Percentiles rank a stretch among this genome's conserved stretches.
Evolutionary conservation across 2,888 invertebrate genomes (phyloP).

Genomic region (Ennomos fuscantarius): DNA sequence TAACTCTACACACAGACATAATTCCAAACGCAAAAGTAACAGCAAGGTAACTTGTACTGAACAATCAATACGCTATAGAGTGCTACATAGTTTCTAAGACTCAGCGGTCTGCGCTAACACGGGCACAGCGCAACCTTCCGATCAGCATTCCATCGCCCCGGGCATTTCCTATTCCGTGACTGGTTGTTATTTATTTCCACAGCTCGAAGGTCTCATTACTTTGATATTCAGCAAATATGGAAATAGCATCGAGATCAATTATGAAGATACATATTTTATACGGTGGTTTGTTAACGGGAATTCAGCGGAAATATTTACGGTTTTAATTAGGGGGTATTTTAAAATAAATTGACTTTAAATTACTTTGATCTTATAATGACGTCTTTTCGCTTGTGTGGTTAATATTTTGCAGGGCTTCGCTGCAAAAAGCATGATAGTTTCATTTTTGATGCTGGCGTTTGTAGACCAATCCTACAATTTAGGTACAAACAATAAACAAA

Average conservation of each 20-base stretch:
- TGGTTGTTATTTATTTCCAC: conserved; percentile 53
- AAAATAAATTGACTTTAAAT: conserved; percentile 30
- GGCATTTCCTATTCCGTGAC: conserved; percentile 47
- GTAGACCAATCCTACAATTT: too few relatives aligned
- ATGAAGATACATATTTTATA: conserved; percentile 32
- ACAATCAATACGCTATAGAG: background rate
- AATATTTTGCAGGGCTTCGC: background rate
- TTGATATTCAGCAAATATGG: conserved; percentile 35
- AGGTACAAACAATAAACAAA: too few relatives aligned
- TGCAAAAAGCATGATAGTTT: too few relatives aligned
- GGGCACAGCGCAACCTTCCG: conserved; percentile 11
- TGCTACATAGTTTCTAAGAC: background rate
- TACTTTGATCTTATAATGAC: conserved; percentile 19
- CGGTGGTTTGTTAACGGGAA: conserved; percentile 27
- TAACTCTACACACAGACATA: too few relatives aligned
- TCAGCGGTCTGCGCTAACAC: background rate
- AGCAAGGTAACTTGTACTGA: too few relatives aligned
- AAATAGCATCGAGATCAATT: conserved; percentile 35
- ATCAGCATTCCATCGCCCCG: conserved; percentile 24
- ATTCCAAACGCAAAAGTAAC: too few relatives aligned
- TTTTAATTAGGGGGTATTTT: conserved; percentile 25
- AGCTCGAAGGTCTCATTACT: conserved; percentile 34
- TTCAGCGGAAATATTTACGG: conserved; percentile 24
- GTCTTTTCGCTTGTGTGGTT: background rate
- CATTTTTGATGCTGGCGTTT: too few relatives aligned